These are phyloP conservation scores for Andrena fulva DNA, from an alignment of 2,888 invertebrate genomes.

Conservation along the genomic window DNA sequence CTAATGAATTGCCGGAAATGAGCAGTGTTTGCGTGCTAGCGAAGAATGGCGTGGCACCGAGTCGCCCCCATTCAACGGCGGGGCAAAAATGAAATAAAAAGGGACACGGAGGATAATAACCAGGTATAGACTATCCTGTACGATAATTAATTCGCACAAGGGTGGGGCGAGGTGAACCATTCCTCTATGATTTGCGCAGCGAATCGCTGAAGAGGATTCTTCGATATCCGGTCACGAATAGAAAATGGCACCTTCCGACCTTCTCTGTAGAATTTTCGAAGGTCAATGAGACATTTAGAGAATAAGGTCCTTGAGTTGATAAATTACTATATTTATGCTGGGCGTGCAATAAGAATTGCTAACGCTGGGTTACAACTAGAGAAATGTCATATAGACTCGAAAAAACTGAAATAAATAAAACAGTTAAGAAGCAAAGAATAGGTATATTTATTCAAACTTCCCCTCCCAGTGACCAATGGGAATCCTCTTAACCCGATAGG, in stretches of 20 bases:
- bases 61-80: slow-evolving; percentile 5
- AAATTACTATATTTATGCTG: too few relatives aligned
- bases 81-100: slow-evolving; percentile 5
- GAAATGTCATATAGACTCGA: too few relatives aligned
- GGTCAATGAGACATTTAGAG: background rate
- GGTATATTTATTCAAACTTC: too few relatives aligned
- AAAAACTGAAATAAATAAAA: too few relatives aligned
- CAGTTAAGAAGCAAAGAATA: too few relatives aligned
- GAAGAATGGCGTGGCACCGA: slow-evolving; percentile 18
- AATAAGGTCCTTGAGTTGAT: too few relatives aligned
- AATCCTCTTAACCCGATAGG: too few relatives aligned
- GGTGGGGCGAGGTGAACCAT: background rate
- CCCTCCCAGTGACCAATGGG: too few relatives aligned
- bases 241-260: background rate
- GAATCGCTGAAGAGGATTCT: background rate
- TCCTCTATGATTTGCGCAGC: background rate
- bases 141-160: slow-evolving; percentile 23
- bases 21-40: slow-evolving; percentile 15
- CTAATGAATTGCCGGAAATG: slow-evolving; percentile 52
- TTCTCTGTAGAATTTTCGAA: background rate
- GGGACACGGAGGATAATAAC: slow-evolving; percentile 1
- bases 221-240: background rate
- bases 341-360: too few relatives aligned
- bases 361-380: too few relatives aligned
- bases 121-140: background rate